Evolutionary conservation across 2,888 invertebrate genomes (phyloP).

Genomic region (Sinotaia quadrata): DNA sequence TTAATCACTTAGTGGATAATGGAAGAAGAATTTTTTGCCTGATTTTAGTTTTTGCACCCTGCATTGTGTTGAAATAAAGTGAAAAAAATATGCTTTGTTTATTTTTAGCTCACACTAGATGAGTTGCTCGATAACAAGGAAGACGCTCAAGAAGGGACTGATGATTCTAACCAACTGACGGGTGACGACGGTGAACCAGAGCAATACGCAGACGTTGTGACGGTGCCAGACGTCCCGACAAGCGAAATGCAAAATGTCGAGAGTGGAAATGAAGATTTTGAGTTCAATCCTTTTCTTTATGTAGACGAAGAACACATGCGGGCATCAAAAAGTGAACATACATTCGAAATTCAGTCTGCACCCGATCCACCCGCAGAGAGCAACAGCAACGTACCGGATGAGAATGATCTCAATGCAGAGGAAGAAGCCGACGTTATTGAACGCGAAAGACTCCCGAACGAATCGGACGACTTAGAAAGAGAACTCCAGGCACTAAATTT

Average conservation of each 20-base stretch:
- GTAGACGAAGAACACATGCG: not conserved
- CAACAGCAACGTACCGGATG: not conserved
- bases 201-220: too few relatives aligned
- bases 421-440: not conserved
- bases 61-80: too few relatives aligned
- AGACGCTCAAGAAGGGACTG: too few relatives aligned
- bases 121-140: too few relatives aligned
- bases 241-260: not conserved
- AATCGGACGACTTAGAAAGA: not conserved
- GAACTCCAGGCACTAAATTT: not conserved
- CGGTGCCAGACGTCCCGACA: not conserved
- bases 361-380: not conserved
- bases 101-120: too few relatives aligned
- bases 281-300: not conserved
- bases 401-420: not conserved
- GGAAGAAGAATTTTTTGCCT: too few relatives aligned
- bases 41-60: too few relatives aligned
- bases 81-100: too few relatives aligned
- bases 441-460: not conserved
- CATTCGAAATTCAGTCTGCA: not conserved
- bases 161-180: too few relatives aligned
- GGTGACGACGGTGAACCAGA: too few relatives aligned
- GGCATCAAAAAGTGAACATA: not conserved
- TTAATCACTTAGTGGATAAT: too few relatives aligned
- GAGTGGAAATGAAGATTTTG: not conserved